These are phyloP conservation scores for Acrobasis consociella DNA, from an alignment of 2,888 invertebrate genomes.

Conservation along the genomic window DNA sequence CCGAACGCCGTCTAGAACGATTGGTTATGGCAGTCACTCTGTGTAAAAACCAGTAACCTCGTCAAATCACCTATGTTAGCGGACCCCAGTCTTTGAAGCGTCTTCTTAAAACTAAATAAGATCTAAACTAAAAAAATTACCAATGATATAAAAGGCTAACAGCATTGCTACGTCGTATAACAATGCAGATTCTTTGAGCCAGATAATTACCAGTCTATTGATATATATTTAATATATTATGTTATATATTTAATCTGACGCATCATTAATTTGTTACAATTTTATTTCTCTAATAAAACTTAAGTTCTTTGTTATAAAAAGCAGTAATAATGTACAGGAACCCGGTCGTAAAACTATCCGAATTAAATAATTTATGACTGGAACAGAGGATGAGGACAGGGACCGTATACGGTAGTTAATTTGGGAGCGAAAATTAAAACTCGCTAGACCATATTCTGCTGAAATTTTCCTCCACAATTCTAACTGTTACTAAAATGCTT, in stretches of 20 bases:
- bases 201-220: no score
- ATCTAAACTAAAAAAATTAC: no score
- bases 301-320: not conserved
- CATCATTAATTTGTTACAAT: not conserved
- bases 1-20: no score
- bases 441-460: not conserved
- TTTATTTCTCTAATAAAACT: not conserved
- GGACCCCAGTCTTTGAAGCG: no score
- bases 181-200: no score
- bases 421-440: constrained; percentile 12
- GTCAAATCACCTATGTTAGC: no score
- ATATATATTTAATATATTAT: no score
- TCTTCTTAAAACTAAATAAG: no score
- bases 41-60: no score
- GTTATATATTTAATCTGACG: not conserved
- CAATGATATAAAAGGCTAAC: no score
- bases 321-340: constrained; percentile 9
- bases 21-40: no score
- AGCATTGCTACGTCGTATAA: no score
- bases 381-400: constrained; percentile 4
- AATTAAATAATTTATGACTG: constrained; percentile 16
- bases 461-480: not conserved
- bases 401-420: constrained; percentile 9
- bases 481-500: not conserved
- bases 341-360: constrained; percentile 15